A percentile compares a stretch with the other conserved stretches of the same genome.
These are phyloP conservation scores for Xyrauchen texanus DNA, from an alignment of 2,113 vertebrate genomes.

Conservation along the genomic window DNA sequence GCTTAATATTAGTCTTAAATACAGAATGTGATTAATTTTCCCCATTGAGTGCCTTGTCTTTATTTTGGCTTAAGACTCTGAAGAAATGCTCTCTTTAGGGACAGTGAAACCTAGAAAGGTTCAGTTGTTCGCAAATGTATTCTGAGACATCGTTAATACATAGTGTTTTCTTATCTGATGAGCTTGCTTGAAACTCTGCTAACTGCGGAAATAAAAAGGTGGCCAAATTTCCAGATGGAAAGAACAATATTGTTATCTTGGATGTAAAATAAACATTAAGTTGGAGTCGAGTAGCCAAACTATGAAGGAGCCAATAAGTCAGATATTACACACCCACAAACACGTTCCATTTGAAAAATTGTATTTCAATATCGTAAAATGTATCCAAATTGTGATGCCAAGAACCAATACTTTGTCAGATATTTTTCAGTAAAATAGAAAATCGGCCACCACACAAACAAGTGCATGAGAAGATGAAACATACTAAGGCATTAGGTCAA, in stretches of 20 bases:
- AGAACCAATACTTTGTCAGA: no score
- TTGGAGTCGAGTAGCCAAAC: constrained; percentile 65
- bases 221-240: constrained; percentile 76
- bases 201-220: constrained; percentile 75
- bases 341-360: no score
- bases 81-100: constrained; percentile 35
- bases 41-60: constrained; percentile 56
- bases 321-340: constrained; percentile 52
- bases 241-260: constrained; percentile 81
- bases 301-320: constrained; percentile 69
- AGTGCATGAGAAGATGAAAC: no score
- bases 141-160: constrained; percentile 79
- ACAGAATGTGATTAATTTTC: constrained; percentile 50
- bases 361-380: no score
- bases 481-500: no score
- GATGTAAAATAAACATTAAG: constrained; percentile 76
- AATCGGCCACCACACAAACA: no score
- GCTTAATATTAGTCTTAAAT: constrained; percentile 30
- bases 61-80: constrained; percentile 47
- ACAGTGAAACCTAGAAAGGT: constrained; percentile 44
- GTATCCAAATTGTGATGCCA: no score
- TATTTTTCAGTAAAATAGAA: no score
- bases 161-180: constrained; percentile 85
- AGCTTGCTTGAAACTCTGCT: constrained; percentile 80
- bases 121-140: constrained; percentile 65